Evolutionary conservation across 2,888 invertebrate species (phyloP).

Genomic region (Dryobotodes eremita): DNA sequence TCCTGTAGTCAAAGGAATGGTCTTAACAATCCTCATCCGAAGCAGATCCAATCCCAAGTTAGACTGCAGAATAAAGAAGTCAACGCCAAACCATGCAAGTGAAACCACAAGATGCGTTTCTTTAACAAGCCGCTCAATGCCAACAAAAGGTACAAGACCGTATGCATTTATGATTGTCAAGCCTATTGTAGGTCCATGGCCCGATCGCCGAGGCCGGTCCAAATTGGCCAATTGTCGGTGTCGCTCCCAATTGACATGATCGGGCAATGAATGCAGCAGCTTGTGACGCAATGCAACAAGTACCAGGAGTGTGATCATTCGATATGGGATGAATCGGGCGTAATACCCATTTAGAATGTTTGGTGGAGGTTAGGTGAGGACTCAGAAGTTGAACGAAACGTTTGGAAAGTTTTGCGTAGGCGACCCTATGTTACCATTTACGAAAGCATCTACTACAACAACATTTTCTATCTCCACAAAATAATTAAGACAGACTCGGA

Average conservation of each 20-base stretch:
- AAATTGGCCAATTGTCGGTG: constrained; percentile 83
- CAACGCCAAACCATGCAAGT: not conserved
- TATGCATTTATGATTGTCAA: constrained; percentile 52
- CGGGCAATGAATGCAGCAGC: constrained; percentile 68
- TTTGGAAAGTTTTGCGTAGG: constrained; percentile 27
- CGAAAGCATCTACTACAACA: not conserved
- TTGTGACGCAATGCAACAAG: constrained; percentile 55
- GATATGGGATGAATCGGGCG: constrained; percentile 12
- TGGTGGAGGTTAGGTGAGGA: constrained; percentile 10
- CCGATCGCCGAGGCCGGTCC: constrained; percentile 68
- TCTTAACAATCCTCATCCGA: too few species aligned
- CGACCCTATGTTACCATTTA: constrained; percentile 17
- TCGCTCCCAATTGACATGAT: constrained; percentile 81
- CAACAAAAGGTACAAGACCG: constrained; percentile 42
- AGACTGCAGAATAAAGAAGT: constrained; percentile 18
- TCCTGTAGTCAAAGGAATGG: not conserved
- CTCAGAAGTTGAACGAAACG: too few species aligned
- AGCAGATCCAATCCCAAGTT: not conserved
- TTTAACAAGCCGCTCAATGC: constrained; percentile 17
- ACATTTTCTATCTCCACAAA: not conserved
- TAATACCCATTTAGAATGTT: constrained; percentile 21
- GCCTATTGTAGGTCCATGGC: constrained; percentile 53
- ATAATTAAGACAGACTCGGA: constrained; percentile 2
- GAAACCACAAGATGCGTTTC: constrained; percentile 23
- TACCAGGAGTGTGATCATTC: constrained; percentile 34